phyloP scores from a whole-genome alignment of 2,888 invertebrate species.

The Agonopterix arenella region DNA sequence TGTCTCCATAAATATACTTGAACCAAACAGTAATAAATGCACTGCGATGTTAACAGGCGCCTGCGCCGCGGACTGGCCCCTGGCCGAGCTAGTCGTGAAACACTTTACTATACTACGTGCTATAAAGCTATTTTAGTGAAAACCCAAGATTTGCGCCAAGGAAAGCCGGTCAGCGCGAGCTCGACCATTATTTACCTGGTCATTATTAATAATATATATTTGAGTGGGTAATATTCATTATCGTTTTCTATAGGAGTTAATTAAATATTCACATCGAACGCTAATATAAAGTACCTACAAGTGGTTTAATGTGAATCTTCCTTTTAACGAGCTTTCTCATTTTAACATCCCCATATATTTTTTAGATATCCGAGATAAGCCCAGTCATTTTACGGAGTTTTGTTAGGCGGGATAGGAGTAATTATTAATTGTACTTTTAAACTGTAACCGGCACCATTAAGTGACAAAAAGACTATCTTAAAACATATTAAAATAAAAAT shows the following conservation, averaged over 20 bases:
- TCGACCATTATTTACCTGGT: slow-evolving; percentile 4
- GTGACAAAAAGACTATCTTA: too few relatives aligned
- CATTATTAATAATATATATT: slow-evolving; percentile 4
- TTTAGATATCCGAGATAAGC: too few relatives aligned
- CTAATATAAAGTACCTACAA: too few relatives aligned
- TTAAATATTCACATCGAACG: too few relatives aligned
- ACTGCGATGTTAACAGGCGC: background rate
- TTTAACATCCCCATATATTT: too few relatives aligned
- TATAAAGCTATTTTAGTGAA: slow-evolving; percentile 15
- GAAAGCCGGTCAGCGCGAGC: slow-evolving; percentile 21
- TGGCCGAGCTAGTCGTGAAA: slow-evolving; percentile 21
- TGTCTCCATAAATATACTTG: background rate
- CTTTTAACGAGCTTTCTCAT: too few relatives aligned
- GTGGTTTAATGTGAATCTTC: too few relatives aligned
- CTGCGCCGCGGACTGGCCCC: background rate
- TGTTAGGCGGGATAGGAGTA: too few relatives aligned
- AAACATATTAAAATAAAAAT: too few relatives aligned
- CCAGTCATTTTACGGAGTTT: too few relatives aligned
- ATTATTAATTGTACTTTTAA: too few relatives aligned
- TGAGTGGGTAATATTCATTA: background rate
- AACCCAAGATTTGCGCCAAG: slow-evolving; percentile 15
- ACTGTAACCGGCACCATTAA: too few relatives aligned
- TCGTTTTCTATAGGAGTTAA: background rate
- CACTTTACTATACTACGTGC: slow-evolving; percentile 11
- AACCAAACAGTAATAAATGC: background rate